phyloP scores from a whole-genome alignment of 2,888 invertebrate genomes.

The Pollenia labialis region DNA sequence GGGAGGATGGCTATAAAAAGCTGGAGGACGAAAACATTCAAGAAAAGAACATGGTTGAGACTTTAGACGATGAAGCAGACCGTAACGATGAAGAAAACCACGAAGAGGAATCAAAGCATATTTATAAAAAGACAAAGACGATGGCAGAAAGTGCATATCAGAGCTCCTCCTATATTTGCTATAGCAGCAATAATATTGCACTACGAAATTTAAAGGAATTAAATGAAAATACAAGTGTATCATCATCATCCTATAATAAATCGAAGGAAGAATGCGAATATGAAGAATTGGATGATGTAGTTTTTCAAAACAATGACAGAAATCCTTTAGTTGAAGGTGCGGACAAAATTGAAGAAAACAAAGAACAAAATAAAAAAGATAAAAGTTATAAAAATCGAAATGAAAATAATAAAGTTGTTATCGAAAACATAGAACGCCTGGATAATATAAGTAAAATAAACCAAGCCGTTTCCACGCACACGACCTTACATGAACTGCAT shows the following conservation, averaged over 20 bases:
- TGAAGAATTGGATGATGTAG: constrained; percentile 12
- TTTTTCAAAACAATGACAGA: constrained; percentile 23
- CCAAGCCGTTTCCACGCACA: neutral
- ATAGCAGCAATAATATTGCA: neutral
- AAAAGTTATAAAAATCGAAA: neutral
- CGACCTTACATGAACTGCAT: constrained; percentile 3
- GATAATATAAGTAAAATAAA: neutral
- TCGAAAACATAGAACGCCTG: neutral
- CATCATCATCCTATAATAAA: constrained; percentile 18
- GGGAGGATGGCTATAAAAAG: constrained; percentile 2
- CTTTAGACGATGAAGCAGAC: neutral
- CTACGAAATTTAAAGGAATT: neutral
- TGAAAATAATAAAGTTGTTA: neutral
- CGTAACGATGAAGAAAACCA: neutral
- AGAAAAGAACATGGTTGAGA: neutral
- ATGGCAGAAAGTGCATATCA: constrained; percentile 13
- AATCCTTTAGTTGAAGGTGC: neutral
- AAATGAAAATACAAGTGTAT: constrained; percentile 12
- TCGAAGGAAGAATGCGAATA: neutral
- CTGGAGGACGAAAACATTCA: neutral
- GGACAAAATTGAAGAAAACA: neutral
- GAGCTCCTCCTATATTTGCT: neutral
- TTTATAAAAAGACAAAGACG: neutral
- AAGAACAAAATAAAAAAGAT: neutral
- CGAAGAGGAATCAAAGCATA: neutral